Base-by-base conservation (phyloP, 1,140 invertebrate species). In the Lepidurus couesii region DNA sequence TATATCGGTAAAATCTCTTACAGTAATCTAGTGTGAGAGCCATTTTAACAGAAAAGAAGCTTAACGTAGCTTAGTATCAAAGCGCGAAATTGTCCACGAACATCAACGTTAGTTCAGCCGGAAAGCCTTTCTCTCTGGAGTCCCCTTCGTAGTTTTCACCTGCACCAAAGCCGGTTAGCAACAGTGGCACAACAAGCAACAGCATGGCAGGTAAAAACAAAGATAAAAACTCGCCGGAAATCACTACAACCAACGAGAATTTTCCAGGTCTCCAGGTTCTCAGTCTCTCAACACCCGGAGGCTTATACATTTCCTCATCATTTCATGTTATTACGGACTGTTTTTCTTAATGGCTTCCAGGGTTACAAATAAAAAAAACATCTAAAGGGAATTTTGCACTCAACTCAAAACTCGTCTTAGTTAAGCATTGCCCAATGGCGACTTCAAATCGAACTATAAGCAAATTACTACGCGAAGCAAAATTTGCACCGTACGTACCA, bases 101-200 rank as follows among this genome's bases (percentile, higher is more conserved):
- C 1, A 65, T 13, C 7, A 10, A 13, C 6, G 53, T 7, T 7
- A 65, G 53, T 34, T 34, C 34, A 34, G 34, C 4, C 34, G 34
- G 21, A 65, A 65, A 65, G 8, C 53, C 53, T 11, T 11, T 9
- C 13, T 65, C 53, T 65, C 53, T 21, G 13, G n/a, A 16, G n/a
- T 7, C 16, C 16, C 53, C 21, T n/a, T 9, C 45, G 10, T 13
- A 21, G 21, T 65, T 65, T 65, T 65, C 9, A 16, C 53, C 16
- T 13, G 9, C 53, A 65, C 10, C 45, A 16, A 47, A 47, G 53
- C 21, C 53, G 53, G 53, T 21, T 65, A 65, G 53, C n/a, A 65
- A 65, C 53, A 65, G 53, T 65, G 53, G 53, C 53, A 9, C 53
- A 65, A 65, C 53, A 65, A 65, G 16, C 13, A 65, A 65, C 16